Conservation (phyloP, 2,888 invertebrate genomes). For the Cyclophora punctaria region DNA sequence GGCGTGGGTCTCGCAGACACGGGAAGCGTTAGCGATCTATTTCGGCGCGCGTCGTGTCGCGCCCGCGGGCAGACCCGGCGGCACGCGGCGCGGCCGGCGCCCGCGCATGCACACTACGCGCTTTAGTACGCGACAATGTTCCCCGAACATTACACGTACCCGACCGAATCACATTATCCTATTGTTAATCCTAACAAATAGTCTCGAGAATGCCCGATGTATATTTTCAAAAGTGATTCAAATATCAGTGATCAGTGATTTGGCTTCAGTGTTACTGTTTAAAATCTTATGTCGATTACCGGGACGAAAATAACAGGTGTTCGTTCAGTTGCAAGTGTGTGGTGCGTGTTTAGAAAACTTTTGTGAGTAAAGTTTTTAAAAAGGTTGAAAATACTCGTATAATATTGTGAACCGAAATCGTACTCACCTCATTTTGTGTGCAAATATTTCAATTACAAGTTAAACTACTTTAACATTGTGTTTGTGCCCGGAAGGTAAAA, state of each 20-base stretch:
- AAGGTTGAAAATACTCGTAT: no score
- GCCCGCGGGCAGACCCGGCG: conserved; percentile 34
- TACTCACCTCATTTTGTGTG: no score
- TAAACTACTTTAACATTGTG: no score
- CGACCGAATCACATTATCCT: conserved; percentile 20
- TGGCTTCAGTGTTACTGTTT: conserved; percentile 4
- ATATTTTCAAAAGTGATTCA: no score
- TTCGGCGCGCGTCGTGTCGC: conserved; percentile 52
- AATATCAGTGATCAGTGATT: not conserved
- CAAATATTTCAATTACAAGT: no score
- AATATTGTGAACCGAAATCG: no score
- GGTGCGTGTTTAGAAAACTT: no score
- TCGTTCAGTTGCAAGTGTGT: conserved; percentile 4
- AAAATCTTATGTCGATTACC: not conserved
- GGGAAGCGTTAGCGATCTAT: conserved; percentile 58
- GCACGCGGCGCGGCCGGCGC: conserved; percentile 41
- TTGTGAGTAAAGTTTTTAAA: no score
- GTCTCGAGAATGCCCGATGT: not conserved
- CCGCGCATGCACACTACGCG: conserved; percentile 38
- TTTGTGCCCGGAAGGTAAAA: no score
- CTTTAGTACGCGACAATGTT: conserved; percentile 57
- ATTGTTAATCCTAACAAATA: conserved; percentile 11
- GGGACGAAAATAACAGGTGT: conserved; percentile 14
- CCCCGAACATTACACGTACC: conserved; percentile 43
- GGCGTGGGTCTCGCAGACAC: conserved; percentile 26